These are phyloP conservation scores for Nilaparvata lugens DNA, from an alignment of 1,140 invertebrate genomes.

Conservation along the genomic window DNA sequence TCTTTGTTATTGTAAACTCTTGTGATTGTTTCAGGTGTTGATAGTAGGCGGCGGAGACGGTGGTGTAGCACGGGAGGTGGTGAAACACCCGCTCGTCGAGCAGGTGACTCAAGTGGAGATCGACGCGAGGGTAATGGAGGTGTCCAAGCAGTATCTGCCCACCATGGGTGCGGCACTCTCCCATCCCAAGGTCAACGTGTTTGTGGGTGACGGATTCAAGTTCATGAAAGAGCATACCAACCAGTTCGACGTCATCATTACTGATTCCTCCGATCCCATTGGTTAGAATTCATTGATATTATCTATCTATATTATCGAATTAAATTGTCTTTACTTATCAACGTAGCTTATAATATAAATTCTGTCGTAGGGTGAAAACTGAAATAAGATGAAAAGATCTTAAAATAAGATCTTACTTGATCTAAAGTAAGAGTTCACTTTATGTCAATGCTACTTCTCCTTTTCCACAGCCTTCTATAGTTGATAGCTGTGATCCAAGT, in stretches of 20 bases:
- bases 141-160: constrained; percentile 84
- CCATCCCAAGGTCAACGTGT: constrained; percentile 71
- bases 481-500: too few species aligned
- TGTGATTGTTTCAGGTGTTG: constrained; percentile 48
- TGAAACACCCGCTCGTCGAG: constrained; percentile 85
- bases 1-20: too few species aligned
- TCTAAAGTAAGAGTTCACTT: too few species aligned
- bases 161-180: constrained; percentile 81
- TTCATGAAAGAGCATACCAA: constrained; percentile 80
- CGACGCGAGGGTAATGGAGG: constrained; percentile 82
- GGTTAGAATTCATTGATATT: too few species aligned
- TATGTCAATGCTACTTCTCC: too few species aligned
- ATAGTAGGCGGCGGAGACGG: constrained; percentile 98
- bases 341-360: too few species aligned
- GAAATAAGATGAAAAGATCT: too few species aligned
- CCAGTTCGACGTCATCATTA: constrained; percentile 96
- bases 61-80: constrained; percentile 88
- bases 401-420: too few species aligned
- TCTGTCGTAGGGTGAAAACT: too few species aligned
- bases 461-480: too few species aligned
- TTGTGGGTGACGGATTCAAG: constrained; percentile 90
- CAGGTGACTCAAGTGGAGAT: constrained; percentile 90
- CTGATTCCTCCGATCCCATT: constrained; percentile 94
- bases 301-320: too few species aligned
- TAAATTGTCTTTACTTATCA: too few species aligned